Conservation (phyloP, 2,888 invertebrate genomes). For the Lycocerus yunnanus region DNA sequence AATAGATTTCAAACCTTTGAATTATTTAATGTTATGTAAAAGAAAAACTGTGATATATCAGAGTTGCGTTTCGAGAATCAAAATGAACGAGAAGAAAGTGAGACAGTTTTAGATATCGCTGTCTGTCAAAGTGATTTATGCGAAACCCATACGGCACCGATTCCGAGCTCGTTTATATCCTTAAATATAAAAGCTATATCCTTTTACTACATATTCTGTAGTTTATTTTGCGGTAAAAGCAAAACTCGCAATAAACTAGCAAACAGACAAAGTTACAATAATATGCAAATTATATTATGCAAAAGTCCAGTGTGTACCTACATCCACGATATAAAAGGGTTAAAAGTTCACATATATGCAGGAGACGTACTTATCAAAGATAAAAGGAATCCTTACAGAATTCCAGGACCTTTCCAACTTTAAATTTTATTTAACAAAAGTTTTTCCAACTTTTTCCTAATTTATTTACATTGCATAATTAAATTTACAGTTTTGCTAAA, state of each 20-base stretch:
- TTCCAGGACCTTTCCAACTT: not conserved
- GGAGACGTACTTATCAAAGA: not conserved
- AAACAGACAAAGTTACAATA: conserved; percentile 29
- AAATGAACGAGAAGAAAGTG: conserved; percentile 41
- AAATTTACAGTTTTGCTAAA: not conserved
- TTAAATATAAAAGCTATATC: conserved; percentile 37
- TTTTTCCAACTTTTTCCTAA: not conserved
- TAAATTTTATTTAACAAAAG: not conserved
- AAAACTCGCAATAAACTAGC: conserved; percentile 20
- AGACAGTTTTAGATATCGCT: conserved; percentile 50
- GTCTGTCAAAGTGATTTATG: conserved; percentile 55
- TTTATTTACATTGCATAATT: not conserved
- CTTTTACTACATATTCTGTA: conserved; percentile 28
- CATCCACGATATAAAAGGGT: conserved; percentile 19
- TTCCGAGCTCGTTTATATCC: conserved; percentile 37
- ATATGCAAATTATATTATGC: conserved; percentile 34
- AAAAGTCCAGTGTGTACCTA: conserved; percentile 20
- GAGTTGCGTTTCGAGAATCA: conserved; percentile 28
- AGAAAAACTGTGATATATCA: conserved; percentile 32
- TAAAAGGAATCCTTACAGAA: not conserved
- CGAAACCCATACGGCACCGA: conserved; percentile 48
- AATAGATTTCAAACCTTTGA: conserved; percentile 25
- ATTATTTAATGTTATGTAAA: conserved; percentile 32
- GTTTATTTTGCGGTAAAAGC: conserved; percentile 29
- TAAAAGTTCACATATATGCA: conserved; percentile 15